Percentiles rank a stretch among this genome's conserved stretches.
Evolutionary conservation across 2,888 invertebrate species (phyloP).

Genomic region (Athrips mouffetella): DNA sequence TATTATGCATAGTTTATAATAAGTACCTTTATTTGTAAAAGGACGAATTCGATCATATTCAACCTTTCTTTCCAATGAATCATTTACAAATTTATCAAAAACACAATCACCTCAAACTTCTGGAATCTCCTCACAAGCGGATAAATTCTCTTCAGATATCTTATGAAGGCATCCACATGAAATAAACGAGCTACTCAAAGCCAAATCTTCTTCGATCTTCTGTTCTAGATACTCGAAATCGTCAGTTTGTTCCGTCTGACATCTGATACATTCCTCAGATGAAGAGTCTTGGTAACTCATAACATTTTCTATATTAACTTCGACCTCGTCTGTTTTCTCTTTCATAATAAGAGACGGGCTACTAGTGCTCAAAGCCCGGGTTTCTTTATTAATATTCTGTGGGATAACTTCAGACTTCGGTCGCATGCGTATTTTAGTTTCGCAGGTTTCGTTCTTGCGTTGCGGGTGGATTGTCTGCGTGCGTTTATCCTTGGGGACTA

Average conservation of each 20-base stretch:
- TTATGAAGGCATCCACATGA: slow-evolving; percentile 51
- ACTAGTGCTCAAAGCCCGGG: slow-evolving; percentile 54
- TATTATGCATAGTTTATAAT: background rate
- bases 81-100: background rate
- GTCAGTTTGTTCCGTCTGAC: slow-evolving; percentile 50
- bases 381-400: slow-evolving; percentile 26
- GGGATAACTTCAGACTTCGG: slow-evolving; percentile 34
- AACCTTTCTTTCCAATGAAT: slow-evolving; percentile 29
- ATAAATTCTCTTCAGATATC: slow-evolving; percentile 67
- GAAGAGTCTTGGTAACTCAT: slow-evolving; percentile 68
- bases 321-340: slow-evolving; percentile 44
- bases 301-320: slow-evolving; percentile 65
- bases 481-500: slow-evolving; percentile 53
- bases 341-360: slow-evolving; percentile 50
- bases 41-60: background rate
- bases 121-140: slow-evolving; percentile 48
- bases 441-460: slow-evolving; percentile 24
- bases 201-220: slow-evolving; percentile 59
- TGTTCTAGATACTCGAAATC: slow-evolving; percentile 62
- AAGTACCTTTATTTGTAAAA: background rate
- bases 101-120: background rate
- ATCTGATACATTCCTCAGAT: slow-evolving; percentile 63
- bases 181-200: slow-evolving; percentile 36
- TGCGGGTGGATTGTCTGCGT: slow-evolving; percentile 28
- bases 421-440: slow-evolving; percentile 13